Conservation (phyloP, 2,797 vertebrate genomes). For the Diglossa cyanea region DNA sequence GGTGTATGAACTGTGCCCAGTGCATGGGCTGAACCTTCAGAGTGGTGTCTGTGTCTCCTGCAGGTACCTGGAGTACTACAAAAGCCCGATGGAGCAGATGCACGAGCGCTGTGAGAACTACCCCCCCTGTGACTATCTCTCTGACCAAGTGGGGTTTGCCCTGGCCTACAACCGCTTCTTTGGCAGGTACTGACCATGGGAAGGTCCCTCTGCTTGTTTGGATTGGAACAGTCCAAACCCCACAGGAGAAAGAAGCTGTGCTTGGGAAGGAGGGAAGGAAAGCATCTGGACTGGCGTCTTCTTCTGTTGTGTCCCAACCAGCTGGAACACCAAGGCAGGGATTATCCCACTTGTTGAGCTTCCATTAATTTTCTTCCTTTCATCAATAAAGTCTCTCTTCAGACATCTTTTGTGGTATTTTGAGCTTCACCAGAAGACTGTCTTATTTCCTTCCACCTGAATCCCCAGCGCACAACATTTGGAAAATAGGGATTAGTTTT, state of each 20-base stretch:
- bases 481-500: neutral
- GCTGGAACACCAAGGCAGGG: neutral
- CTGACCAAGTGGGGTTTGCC: constrained; percentile 80
- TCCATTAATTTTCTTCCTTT: neutral
- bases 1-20: neutral
- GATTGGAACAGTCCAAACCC: neutral
- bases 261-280: constrained; percentile 7
- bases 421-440: neutral
- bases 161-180: constrained; percentile 82
- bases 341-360: neutral
- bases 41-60: neutral
- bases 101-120: constrained; percentile 83
- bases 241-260: neutral
- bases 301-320: neutral
- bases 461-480: neutral
- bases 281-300: neutral
- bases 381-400: neutral
- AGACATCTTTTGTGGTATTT: neutral
- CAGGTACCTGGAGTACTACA: constrained; percentile 50
- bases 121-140: constrained; percentile 78
- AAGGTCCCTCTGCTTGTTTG: constrained; percentile 18
- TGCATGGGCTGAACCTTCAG: neutral
- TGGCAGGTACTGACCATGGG: constrained; percentile 67
- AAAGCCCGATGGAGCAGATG: constrained; percentile 61
- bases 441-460: neutral